Base-by-base conservation (phyloP, 1,140 invertebrate species). In the Anoplophora glabripennis region DNA sequence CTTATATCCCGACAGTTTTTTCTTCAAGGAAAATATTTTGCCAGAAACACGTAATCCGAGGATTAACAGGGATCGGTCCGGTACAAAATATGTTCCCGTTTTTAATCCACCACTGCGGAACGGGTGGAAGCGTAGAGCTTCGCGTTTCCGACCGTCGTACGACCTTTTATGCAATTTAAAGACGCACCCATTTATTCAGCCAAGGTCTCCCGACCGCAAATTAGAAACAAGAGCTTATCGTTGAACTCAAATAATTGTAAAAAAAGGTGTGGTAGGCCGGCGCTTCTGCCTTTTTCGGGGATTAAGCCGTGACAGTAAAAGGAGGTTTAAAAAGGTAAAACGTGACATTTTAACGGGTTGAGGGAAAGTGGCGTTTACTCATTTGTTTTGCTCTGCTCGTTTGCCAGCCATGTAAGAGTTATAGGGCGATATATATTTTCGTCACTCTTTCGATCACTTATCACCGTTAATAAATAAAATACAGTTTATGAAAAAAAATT, bases 11-110 rank as follows among this genome's bases (percentile, higher is more conserved):
- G 5, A 28, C 21, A 28, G 5, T 28, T 28, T 28, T 42, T 46
- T 46, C 44, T 46, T 17, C 5, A 46, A 46, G 3, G 10, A 28
- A 46, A 46, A 42, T 42, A 5, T 42, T n/a, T 15, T 42, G 41
- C 17, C 8, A 17, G 18, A 45, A 57, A 57, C 46, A 34, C 41
- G 56, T 57, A 57, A 57, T 57, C 56, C 15, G 28, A 46, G 18
- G 56, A 37, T 57, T 51, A 57, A 14, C 34, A 18, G 49, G 56
- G 56, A 57, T 57, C 36, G 56, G n/a, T 15, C 56, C 42, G 49
- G 45, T 47, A 57, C 56, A 57, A 57, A 57, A 57, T 57, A 57
- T 57, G 46, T 41, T 51, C 46, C 36, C 56, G 46, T 57, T 57
- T 35, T 57, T 51, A 57, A 57, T 57, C 44, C 56, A 57, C 46